Evolutionary conservation across 2,888 invertebrate genomes (phyloP).

Genomic region (Baronia brevicornis): DNA sequence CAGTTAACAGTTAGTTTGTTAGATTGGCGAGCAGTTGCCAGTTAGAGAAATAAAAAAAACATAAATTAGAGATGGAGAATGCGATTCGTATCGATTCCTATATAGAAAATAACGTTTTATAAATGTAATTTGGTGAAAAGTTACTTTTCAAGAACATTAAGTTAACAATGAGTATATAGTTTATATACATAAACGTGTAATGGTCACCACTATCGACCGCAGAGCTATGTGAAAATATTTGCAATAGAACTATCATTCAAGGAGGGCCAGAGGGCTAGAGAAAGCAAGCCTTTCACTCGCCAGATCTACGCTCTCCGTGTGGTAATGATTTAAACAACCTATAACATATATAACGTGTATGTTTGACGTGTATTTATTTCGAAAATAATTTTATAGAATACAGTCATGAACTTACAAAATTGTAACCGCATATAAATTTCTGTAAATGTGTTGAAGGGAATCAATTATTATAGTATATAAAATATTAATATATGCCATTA

Average conservation of each 20-base stretch:
- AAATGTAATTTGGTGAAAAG: constrained; percentile 15
- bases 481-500: too few relatives aligned
- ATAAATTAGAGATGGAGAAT: constrained; percentile 49
- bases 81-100: constrained; percentile 55
- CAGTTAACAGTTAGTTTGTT: constrained; percentile 19
- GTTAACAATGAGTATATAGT: too few relatives aligned
- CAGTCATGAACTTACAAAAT: constrained; percentile 1
- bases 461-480: too few relatives aligned
- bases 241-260: constrained; percentile 52
- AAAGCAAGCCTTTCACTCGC: constrained; percentile 70
- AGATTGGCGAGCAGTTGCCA: constrained; percentile 17
- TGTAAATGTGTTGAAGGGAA: too few relatives aligned
- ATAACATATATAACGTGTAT: too few relatives aligned
- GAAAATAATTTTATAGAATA: constrained; percentile 2
- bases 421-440: too few relatives aligned
- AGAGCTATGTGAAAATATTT: constrained; percentile 61
- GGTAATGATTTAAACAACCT: constrained; percentile 57
- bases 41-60: constrained; percentile 23
- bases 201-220: constrained; percentile 36
- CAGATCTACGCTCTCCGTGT: constrained; percentile 38
- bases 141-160: constrained; percentile 9
- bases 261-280: constrained; percentile 69
- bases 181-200: too few relatives aligned
- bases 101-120: constrained; percentile 31
- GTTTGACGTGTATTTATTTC: constrained; percentile 39